Evolutionary conservation across 2,888 invertebrate species (phyloP).

Genomic region (Furcula furcula): DNA sequence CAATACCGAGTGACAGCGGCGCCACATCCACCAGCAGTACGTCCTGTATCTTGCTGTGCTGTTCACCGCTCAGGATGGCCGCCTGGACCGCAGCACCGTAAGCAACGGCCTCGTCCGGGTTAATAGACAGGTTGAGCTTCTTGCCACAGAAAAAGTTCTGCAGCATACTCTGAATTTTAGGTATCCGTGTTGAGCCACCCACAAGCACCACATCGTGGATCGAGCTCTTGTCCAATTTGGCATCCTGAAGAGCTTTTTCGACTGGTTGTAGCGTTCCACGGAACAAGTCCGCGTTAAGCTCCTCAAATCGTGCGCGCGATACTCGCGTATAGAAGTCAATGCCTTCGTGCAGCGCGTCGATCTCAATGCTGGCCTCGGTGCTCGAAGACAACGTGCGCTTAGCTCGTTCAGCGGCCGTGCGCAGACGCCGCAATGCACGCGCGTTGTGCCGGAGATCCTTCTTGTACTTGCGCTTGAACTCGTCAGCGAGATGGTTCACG

Average conservation of each 20-base stretch:
- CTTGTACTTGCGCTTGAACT: conserved; percentile 86
- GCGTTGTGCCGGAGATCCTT: conserved; percentile 86
- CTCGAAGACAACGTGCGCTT: conserved; percentile 89
- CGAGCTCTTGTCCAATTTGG: conserved; percentile 88
- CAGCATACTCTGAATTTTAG: conserved; percentile 88
- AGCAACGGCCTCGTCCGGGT: conserved; percentile 91
- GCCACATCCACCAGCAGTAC: conserved; percentile 82
- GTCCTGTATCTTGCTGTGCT: conserved; percentile 88
- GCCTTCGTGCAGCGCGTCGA: conserved; percentile 88
- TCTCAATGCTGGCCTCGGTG: conserved; percentile 88
- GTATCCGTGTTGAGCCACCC: conserved; percentile 91
- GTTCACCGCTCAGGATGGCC: conserved; percentile 87
- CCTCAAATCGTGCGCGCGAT: conserved; percentile 88
- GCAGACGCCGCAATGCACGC: conserved; percentile 85
- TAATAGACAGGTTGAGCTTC: conserved; percentile 87
- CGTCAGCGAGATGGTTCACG: conserved; percentile 85
- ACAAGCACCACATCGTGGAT: conserved; percentile 92
- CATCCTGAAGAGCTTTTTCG: conserved; percentile 89
- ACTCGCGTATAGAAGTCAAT: conserved; percentile 86
- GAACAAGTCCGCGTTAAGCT: conserved; percentile 87
- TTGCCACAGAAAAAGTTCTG: conserved; percentile 90
- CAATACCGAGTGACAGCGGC: conserved; percentile 87
- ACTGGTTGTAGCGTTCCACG: conserved; percentile 88
- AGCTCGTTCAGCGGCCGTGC: conserved; percentile 89
- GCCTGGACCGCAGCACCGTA: conserved; percentile 90